Evolutionary conservation across 2,797 vertebrate genomes (phyloP).

Genomic region (Ptychadena robeensis): DNA sequence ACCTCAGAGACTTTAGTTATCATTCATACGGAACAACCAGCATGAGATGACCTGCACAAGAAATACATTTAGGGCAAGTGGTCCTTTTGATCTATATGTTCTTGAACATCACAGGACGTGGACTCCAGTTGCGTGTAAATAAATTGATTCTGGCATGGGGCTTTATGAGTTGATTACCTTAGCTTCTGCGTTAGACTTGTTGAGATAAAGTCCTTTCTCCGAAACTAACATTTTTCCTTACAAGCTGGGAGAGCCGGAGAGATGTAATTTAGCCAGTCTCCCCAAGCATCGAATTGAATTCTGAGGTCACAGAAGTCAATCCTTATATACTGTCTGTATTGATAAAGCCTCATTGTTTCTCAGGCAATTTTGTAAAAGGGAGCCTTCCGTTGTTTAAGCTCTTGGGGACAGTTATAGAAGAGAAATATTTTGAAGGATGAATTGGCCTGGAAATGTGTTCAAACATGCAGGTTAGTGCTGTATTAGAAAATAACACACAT

Average conservation of each 20-base stretch:
- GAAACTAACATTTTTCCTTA: conserved; percentile 36
- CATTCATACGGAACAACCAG: conserved; percentile 4
- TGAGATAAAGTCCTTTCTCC: conserved; percentile 29
- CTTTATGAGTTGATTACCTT: conserved; percentile 45
- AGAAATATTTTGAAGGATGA: not conserved
- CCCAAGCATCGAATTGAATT: conserved; percentile 10
- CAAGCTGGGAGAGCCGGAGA: not conserved
- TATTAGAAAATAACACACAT: not conserved
- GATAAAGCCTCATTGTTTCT: conserved; percentile 21
- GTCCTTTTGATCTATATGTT: conserved; percentile 48
- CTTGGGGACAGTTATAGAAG: not conserved
- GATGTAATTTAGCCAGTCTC: conserved; percentile 20
- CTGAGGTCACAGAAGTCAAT: conserved; percentile 19
- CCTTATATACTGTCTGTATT: conserved; percentile 1
- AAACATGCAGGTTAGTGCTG: not conserved
- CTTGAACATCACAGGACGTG: conserved; percentile 40
- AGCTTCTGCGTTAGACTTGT: conserved; percentile 39
- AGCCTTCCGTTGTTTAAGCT: not conserved
- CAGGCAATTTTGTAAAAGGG: not conserved
- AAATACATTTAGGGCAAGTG: conserved; percentile 32
- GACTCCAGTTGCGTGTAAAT: conserved; percentile 25
- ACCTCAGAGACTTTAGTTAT: conserved; percentile 22
- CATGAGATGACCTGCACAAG: conserved; percentile 35
- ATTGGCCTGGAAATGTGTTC: not conserved
- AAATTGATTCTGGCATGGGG: conserved; percentile 45